Conservation (phyloP, 2,888 invertebrate species). For the Cordilura impudica region DNA sequence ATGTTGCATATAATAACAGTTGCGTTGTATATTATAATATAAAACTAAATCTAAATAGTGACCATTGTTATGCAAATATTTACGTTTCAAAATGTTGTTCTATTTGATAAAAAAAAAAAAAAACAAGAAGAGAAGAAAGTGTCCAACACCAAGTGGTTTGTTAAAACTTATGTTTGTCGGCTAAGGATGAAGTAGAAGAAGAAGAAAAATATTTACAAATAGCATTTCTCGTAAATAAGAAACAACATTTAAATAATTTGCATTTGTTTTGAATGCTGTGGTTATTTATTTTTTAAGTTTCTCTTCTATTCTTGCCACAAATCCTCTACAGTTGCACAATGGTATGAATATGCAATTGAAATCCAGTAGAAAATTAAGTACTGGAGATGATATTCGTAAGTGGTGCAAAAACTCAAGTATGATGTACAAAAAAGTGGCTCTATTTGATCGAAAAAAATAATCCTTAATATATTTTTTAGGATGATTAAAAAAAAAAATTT, state of each 20-base stretch:
- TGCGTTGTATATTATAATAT: not conserved
- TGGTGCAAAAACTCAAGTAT: no score
- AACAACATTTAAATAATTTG: conserved; percentile 65
- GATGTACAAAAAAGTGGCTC: no score
- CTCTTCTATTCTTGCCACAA: conserved; percentile 13
- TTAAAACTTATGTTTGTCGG: conserved; percentile 40
- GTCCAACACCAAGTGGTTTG: conserved; percentile 20
- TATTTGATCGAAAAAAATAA: no score
- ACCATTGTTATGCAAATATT: conserved; percentile 61
- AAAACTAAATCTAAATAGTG: conserved; percentile 51
- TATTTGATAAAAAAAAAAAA: conserved; percentile 38
- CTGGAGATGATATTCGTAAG: no score
- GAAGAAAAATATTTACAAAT: conserved; percentile 49
- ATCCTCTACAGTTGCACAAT: conserved; percentile 29
- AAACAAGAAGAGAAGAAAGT: not conserved
- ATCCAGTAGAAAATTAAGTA: no score
- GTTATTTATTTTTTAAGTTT: conserved; percentile 22
- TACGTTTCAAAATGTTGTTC: conserved; percentile 33
- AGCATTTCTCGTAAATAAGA: conserved; percentile 60
- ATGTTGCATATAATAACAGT: conserved; percentile 6
- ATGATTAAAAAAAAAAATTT: no score
- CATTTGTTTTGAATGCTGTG: conserved; percentile 55
- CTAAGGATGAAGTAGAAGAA: conserved; percentile 6
- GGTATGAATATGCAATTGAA: not conserved
- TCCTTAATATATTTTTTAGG: no score